Conservation (phyloP, 1,140 invertebrate genomes). For the Trichonephila clavipes region DNA sequence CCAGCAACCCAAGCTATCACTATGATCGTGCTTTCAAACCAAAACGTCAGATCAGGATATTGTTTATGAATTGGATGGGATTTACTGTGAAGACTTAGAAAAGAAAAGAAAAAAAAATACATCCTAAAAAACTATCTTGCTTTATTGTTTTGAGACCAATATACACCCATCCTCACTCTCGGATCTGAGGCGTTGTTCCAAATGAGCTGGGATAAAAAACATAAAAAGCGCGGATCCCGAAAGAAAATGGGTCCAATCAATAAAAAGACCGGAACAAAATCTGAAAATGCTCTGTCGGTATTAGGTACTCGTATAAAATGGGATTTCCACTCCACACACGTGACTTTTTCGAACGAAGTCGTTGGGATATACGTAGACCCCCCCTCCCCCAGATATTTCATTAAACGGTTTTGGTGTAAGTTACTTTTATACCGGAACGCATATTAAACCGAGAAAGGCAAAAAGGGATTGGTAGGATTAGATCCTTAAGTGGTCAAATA, state of each 20-base stretch:
- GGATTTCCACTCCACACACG: constrained; percentile 9
- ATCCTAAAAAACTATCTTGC: neutral
- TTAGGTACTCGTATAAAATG: constrained; percentile 60
- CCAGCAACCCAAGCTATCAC: neutral
- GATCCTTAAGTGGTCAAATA: neutral
- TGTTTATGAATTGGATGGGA: constrained; percentile 64
- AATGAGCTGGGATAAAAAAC: constrained; percentile 34
- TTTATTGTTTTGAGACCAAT: neutral
- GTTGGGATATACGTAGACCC: neutral
- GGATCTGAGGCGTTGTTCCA: neutral
- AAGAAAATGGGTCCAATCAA: constrained; percentile 51
- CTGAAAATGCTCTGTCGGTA: constrained; percentile 4
- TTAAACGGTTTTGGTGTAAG: neutral
- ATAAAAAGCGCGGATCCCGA: neutral
- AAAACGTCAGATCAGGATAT: constrained; percentile 69
- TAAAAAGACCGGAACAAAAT: constrained; percentile 19
- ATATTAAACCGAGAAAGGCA: neutral
- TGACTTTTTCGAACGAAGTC: constrained; percentile 3
- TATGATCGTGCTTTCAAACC: constrained; percentile 65
- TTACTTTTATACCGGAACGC: constrained; percentile 6
- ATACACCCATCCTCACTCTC: neutral
- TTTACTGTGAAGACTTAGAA: neutral
- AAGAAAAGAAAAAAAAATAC: neutral
- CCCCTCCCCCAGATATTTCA: neutral
- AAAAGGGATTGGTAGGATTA: neutral